These are phyloP conservation scores for Drosophila cognata DNA, from an alignment of 2,888 invertebrate species.

Conservation along the genomic window DNA sequence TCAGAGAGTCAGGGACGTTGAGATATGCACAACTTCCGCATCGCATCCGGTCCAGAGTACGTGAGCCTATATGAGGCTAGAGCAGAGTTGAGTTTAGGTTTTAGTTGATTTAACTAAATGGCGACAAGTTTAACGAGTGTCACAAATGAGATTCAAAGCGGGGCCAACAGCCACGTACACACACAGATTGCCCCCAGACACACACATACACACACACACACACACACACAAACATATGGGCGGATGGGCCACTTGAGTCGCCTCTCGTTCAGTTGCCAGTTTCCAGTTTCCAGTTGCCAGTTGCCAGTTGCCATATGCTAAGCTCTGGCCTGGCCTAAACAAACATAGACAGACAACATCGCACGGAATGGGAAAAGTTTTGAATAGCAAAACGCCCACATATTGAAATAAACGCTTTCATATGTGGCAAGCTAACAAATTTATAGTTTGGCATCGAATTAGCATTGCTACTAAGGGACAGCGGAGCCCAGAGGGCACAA, in stretches of 20 bases:
- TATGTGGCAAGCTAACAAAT: constrained; percentile 78
- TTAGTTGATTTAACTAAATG: constrained; percentile 81
- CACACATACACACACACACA: constrained; percentile 3
- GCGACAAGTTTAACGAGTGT: constrained; percentile 80
- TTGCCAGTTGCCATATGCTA: constrained; percentile 60
- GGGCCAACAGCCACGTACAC: constrained; percentile 57
- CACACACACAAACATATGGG: constrained; percentile 17
- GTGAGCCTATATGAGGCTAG: constrained; percentile 51
- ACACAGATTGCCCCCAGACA: constrained; percentile 44
- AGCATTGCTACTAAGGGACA: constrained; percentile 29
- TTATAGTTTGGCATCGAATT: constrained; percentile 80
- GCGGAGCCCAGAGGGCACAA: background rate
- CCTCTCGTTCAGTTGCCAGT: constrained; percentile 32
- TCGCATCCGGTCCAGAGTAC: constrained; percentile 62
- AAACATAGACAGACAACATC: constrained; percentile 52
- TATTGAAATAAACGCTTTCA: constrained; percentile 81
- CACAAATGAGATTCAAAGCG: constrained; percentile 78
- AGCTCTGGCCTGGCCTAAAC: constrained; percentile 74
- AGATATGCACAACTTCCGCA: constrained; percentile 71
- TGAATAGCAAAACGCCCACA: constrained; percentile 72
- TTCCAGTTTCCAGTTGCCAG: constrained; percentile 47
- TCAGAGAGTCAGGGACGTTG: constrained; percentile 19
- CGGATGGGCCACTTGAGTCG: constrained; percentile 41
- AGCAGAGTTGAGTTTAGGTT: constrained; percentile 53
- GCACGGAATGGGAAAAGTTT: constrained; percentile 61